Evolutionary conservation across 2,113 vertebrate species (phyloP).

Genomic region (Hemibagrus wyckioides): DNA sequence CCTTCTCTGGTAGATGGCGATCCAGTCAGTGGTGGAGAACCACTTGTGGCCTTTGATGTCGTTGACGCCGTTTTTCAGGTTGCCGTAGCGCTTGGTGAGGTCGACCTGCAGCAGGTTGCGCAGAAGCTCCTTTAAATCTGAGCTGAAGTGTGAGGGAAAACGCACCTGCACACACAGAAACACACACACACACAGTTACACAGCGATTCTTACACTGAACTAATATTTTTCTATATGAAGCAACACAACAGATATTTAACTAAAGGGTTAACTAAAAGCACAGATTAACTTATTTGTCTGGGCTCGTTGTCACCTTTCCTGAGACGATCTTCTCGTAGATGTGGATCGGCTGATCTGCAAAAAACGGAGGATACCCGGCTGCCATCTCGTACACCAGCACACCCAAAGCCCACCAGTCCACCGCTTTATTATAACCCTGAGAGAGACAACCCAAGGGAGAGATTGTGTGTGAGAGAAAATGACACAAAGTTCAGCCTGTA

Average conservation of each 20-base stretch:
- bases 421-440: slow-evolving; percentile 91
- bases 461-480: neutral
- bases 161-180: slow-evolving; percentile 71
- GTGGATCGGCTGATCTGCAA: slow-evolving; percentile 92
- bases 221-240: neutral
- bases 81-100: slow-evolving; percentile 89
- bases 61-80: slow-evolving; percentile 89
- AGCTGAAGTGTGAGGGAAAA: slow-evolving; percentile 92
- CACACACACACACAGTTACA: neutral
- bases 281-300: neutral
- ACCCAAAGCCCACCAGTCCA: slow-evolving; percentile 93
- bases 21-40: slow-evolving; percentile 92
- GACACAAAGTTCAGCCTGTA: neutral
- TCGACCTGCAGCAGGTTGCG: slow-evolving; percentile 91
- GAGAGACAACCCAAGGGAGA: neutral
- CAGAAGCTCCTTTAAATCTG: slow-evolving; percentile 90
- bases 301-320: slow-evolving; percentile 78
- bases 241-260: neutral
- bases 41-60: slow-evolving; percentile 94
- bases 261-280: neutral
- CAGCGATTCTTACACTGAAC: neutral
- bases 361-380: slow-evolving; percentile 90
- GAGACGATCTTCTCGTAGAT: slow-evolving; percentile 96
- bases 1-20: slow-evolving; percentile 91
- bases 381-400: slow-evolving; percentile 95